Conservation (phyloP, 2,888 invertebrate genomes). For the Cephus rjabovi region DNA sequence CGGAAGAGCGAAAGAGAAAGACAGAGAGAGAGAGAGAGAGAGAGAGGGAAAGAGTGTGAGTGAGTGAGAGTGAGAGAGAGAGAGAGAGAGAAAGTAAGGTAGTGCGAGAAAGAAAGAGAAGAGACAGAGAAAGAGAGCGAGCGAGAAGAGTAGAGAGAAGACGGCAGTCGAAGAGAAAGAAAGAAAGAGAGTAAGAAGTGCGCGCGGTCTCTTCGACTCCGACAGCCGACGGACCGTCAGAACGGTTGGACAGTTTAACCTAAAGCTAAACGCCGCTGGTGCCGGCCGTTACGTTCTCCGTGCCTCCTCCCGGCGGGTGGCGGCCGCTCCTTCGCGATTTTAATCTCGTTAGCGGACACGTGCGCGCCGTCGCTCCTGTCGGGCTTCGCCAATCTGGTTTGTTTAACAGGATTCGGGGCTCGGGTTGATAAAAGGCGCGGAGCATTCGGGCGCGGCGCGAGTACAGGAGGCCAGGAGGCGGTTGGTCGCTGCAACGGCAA, state of each 20-base stretch:
- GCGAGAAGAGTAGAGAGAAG: constrained; percentile 17
- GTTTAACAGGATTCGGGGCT: constrained; percentile 79
- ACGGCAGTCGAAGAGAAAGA: constrained; percentile 14
- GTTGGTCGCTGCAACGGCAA: background rate
- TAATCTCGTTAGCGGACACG: constrained; percentile 78
- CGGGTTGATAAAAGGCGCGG: constrained; percentile 29
- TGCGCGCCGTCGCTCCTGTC: constrained; percentile 71
- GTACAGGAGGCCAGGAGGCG: constrained; percentile 36
- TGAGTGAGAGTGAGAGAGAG: constrained; percentile 10
- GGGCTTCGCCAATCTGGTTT: constrained; percentile 85
- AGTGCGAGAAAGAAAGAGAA: constrained; percentile 13
- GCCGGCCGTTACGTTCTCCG: constrained; percentile 72
- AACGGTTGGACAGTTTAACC: constrained; percentile 30
- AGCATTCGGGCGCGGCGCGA: constrained; percentile 55
- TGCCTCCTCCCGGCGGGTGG: constrained; percentile 70
- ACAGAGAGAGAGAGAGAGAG: constrained; percentile 12
- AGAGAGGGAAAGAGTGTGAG: constrained; percentile 16
- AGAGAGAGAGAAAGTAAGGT: constrained; percentile 7
- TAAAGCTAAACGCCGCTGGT: constrained; percentile 28
- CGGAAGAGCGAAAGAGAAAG: constrained; percentile 17
- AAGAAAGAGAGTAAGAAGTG: constrained; percentile 12
- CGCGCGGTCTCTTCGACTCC: constrained; percentile 8
- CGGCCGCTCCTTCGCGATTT: constrained; percentile 71
- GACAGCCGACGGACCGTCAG: constrained; percentile 8
- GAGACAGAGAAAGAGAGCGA: background rate